Conservation (phyloP, 2,113 vertebrate species). For the Pica pica region DNA sequence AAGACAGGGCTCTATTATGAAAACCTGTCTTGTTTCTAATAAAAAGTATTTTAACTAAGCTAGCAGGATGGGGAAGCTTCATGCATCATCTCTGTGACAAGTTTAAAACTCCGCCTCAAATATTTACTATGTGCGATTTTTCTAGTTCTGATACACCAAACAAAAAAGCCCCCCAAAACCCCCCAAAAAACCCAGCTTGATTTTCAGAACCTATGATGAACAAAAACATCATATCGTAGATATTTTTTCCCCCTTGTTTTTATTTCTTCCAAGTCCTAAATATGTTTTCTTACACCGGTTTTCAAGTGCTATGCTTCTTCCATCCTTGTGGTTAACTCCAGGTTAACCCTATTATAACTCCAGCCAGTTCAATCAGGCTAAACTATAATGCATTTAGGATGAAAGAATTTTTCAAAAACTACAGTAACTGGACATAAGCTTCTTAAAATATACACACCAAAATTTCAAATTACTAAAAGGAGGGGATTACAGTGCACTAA, state of each 20-base stretch:
- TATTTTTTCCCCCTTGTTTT: not conserved
- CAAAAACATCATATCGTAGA: not conserved
- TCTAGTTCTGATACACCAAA: not conserved
- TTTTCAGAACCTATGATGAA: not conserved
- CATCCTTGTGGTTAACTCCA: not conserved
- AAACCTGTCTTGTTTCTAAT: not conserved
- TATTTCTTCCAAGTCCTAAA: not conserved
- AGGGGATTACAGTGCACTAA: not conserved
- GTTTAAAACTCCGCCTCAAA: not conserved
- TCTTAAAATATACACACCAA: not conserved
- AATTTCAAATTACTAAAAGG: not conserved
- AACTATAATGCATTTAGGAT: not conserved
- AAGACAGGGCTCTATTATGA: not conserved
- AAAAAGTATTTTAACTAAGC: not conserved
- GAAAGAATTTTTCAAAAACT: not conserved
- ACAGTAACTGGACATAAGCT: not conserved
- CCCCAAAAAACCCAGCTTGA: not conserved
- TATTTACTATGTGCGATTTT: not conserved
- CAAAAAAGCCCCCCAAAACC: not conserved
- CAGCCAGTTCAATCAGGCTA: not conserved
- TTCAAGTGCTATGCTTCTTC: not conserved
- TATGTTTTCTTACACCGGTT: not conserved
- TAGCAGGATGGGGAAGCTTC: not conserved
- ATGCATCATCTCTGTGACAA: not conserved
- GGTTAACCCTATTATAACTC: not conserved